These are phyloP conservation scores for Hyperoodon ampullatus DNA, from an alignment of 2,113 vertebrate genomes.

Conservation along the genomic window DNA sequence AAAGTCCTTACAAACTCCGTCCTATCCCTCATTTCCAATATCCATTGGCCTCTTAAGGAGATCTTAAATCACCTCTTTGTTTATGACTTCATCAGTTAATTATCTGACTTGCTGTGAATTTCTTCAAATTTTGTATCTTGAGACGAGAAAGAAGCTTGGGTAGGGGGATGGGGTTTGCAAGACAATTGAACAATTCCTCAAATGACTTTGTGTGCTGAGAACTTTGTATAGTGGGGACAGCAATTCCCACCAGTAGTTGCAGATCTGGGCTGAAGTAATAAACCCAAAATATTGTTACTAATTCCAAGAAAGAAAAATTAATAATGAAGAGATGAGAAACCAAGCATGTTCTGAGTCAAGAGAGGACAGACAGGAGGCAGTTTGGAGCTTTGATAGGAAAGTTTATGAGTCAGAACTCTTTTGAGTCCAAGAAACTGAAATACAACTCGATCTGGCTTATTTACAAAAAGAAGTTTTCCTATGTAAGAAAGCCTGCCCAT, in stretches of 20 bases:
- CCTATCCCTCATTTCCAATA: neutral
- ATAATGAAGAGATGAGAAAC: neutral
- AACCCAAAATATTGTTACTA: neutral
- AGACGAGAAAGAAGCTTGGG: neutral
- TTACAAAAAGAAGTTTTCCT: neutral
- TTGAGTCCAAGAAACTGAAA: neutral
- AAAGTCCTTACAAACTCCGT: neutral
- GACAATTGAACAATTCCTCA: neutral
- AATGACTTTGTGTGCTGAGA: neutral
- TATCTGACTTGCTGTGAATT: neutral
- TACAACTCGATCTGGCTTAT: neutral
- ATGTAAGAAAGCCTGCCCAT: neutral
- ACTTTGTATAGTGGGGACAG: neutral
- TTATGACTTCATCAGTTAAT: neutral
- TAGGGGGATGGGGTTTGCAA: neutral
- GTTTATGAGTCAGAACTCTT: neutral
- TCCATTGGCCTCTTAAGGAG: neutral
- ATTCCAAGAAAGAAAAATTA: neutral
- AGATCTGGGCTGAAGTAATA: neutral
- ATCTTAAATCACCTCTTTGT: neutral
- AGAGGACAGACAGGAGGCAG: neutral
- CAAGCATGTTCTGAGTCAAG: neutral
- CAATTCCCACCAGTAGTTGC: neutral
- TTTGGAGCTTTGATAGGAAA: neutral
- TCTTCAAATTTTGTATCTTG: constrained; percentile 22